Percentiles rank a stretch among this genome's conserved stretches.
Conservation (phyloP, 1,140 invertebrate genomes). For the Drosophila fuyamai region DNA sequence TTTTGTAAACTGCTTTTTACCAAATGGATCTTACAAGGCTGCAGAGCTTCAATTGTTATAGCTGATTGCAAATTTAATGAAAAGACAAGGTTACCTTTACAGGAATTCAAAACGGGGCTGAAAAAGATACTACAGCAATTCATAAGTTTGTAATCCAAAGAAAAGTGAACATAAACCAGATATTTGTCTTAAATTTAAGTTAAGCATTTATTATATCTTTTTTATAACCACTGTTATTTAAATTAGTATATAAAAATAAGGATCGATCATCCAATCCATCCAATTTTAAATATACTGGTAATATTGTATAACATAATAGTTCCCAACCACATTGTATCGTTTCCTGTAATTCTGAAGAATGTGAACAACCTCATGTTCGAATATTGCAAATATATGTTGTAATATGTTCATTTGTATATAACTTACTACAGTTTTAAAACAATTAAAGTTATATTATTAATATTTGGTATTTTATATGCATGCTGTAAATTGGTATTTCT, state of each 20-base stretch:
- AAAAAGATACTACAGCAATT: neutral
- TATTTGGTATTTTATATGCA: neutral
- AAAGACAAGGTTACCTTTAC: slow-evolving; percentile 27
- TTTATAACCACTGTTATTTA: too few relatives aligned
- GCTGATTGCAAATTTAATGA: slow-evolving; percentile 40
- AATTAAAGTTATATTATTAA: neutral
- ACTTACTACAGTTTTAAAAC: too few relatives aligned
- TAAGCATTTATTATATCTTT: too few relatives aligned
- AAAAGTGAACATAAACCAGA: neutral
- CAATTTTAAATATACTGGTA: too few relatives aligned
- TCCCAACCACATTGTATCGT: too few relatives aligned
- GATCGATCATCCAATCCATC: too few relatives aligned
- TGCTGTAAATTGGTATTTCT: neutral
- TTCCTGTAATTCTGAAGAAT: too few relatives aligned
- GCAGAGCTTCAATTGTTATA: slow-evolving; percentile 42
- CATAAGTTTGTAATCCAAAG: neutral
- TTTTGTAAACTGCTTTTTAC: slow-evolving; percentile 24
- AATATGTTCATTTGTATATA: too few relatives aligned
- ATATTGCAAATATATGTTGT: too few relatives aligned
- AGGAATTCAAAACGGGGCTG: slow-evolving; percentile 15
- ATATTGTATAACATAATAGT: too few relatives aligned
- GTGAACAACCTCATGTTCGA: too few relatives aligned
- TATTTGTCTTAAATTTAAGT: neutral
- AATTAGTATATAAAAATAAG: too few relatives aligned
- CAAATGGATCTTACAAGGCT: slow-evolving; percentile 44